Base-by-base conservation (phyloP, 2,888 invertebrate species). In the Hydropsyche betteni region DNA sequence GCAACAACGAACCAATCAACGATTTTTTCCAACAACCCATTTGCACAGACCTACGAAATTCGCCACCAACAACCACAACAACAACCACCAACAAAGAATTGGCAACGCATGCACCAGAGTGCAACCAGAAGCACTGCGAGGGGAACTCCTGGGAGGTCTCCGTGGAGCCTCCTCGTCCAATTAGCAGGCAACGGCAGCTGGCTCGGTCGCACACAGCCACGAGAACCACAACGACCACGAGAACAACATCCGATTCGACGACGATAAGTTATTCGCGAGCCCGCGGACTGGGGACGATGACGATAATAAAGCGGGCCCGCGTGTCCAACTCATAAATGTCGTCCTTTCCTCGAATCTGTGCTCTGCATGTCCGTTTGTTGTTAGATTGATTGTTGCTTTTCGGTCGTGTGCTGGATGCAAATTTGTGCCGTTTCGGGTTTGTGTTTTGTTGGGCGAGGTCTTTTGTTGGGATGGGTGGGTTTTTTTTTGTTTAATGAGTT, bases 151-250 rank as follows among this genome's bases (percentile, higher is more conserved):
- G 72, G 72, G 72, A 72, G 72, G 72, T 72, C 72, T 58, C 2
- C 58, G 72, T 12, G 72, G 72, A 72, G 55, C 72, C 72, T 72
- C 72, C 72, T 72, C 72, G 72, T 72, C 72, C 72, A 72, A 72
- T 72, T 72, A 72, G 72, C 72, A 72, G 44, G 58, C 34, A 72
- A 58, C 58, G 72, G 72, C 72, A 72, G 72, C 72, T 72, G 72
- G 24, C 14, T 24, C 58, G 58, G 8, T 58, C 24, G 24, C 24
- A 24, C 24, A 24, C 24, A 24, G 38, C 8, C 61, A 14, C 36
- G 44, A 16, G 51, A 50, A 51, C 12, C 55, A 72, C 72, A 72
- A 58, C 38, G 2, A 61, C 8, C 61, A 14, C 36, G 44, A 16
- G 51, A 50, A 51, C 12, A 72, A 72, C 72, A 72, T 72, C 38